Base-by-base conservation (phyloP, 2,888 invertebrate genomes). In the Megalurothrips usitatus region DNA sequence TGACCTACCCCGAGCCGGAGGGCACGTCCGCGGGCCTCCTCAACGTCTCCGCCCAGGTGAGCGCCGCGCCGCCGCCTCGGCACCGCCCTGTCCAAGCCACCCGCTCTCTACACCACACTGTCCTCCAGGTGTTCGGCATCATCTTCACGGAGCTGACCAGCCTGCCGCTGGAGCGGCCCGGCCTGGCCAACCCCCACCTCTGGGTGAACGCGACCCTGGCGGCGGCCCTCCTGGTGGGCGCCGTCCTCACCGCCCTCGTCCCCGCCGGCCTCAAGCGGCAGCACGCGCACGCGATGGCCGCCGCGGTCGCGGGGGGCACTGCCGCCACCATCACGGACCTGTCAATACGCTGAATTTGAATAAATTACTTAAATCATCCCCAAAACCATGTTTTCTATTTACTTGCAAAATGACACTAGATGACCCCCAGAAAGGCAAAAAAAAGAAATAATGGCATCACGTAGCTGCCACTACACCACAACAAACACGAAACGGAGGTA, bases 1-100 rank as follows among this genome's bases (percentile, higher is more conserved):
- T 92, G 63, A 92, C 91, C 0, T 91, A 89, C 85, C 91, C 91
- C 1, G 89, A 90, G 83, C 88, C 90, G 0, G 91, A 92, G 85
- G 91, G 90, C 28, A 91, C 90, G 0, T 90, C 91, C 2, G 89
- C 90, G 19, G 91, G 91, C 10, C 86, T 92, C 12, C 86, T 92
- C 47, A 91, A 91, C 85, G 89, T 89, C 0, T 89, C 90, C 8
- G 90, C 91, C 63, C 85, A 85, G 81, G 82, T 85, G n/a, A 75
- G 26, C 23, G 34, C 10, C 52, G 49, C 49, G 9, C 49, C 10
- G 49, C 14, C 49, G 49, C 9, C 9, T 49, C 49, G 14, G 49
- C 9, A 11, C 49, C 14, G 14, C 49, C 49, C 10, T 49, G 49
- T 49, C 14, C 10, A 49, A 11, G 14, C 14, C 9, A 49, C 14